phyloP scores from a whole-genome alignment of 2,113 vertebrate species.

The Erythrocercus mccallii region DNA sequence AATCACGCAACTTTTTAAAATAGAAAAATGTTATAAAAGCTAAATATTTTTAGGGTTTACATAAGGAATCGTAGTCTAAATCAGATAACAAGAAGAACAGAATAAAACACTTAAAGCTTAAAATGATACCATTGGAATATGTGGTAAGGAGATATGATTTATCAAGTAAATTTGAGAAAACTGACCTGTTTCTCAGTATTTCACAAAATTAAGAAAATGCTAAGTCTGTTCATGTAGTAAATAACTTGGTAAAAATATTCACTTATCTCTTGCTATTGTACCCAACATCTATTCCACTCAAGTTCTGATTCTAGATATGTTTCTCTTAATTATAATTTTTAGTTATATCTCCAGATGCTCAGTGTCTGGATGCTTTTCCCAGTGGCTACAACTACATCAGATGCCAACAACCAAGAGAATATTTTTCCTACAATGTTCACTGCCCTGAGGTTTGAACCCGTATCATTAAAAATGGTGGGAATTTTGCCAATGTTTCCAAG shows the following conservation, averaged over 20 bases:
- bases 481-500: background rate
- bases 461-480: background rate
- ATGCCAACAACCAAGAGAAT: background rate
- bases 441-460: background rate
- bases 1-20: background rate
- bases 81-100: background rate
- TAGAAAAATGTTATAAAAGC: background rate
- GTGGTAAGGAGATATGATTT: background rate
- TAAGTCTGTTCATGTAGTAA: background rate
- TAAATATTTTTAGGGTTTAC: background rate
- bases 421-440: background rate
- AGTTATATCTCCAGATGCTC: background rate
- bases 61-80: background rate
- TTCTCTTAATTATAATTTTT: background rate
- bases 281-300: background rate
- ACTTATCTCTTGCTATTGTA: background rate
- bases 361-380: background rate
- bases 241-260: background rate
- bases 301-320: background rate
- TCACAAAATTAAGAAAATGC: background rate
- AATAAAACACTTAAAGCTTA: background rate
- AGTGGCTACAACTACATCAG: background rate
- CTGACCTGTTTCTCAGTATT: background rate
- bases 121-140: background rate
- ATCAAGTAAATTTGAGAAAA: constrained; percentile 5